Percentiles rank a stretch among this genome's conserved stretches.
phyloP scores from a whole-genome alignment of 2,888 invertebrate genomes.

The Uloborus plumipes region DNA sequence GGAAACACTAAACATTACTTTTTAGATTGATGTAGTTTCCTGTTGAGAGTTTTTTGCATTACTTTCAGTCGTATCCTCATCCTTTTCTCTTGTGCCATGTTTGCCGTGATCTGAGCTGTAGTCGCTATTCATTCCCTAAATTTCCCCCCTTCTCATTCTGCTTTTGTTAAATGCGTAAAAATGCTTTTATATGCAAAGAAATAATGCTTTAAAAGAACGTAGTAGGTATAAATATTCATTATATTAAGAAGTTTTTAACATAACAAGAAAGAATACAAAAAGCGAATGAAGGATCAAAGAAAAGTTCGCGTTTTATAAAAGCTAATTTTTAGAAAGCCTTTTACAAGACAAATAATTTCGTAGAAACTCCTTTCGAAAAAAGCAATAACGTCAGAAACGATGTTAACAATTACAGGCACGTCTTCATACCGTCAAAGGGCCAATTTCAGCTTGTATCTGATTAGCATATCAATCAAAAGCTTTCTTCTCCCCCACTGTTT shows the following conservation, averaged over 20 bases:
- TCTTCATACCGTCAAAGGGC: conserved; percentile 43
- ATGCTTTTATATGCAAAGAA: conserved; percentile 27
- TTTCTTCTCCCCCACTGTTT: conserved; percentile 19
- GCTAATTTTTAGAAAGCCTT: conserved; percentile 49
- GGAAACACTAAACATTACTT: too few relatives aligned
- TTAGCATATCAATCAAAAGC: conserved; percentile 54
- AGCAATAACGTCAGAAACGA: conserved; percentile 22
- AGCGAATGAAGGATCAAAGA: conserved; percentile 36
- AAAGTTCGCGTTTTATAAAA: conserved; percentile 39
- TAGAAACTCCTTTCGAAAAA: conserved; percentile 33
- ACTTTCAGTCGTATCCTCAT: too few relatives aligned
- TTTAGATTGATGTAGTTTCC: too few relatives aligned
- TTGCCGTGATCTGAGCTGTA: too few relatives aligned
- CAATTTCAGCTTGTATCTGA: conserved; percentile 45
- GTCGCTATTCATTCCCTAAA: too few relatives aligned
- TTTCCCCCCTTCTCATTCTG: background rate
- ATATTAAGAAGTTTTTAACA: conserved; percentile 28
- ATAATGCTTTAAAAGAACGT: background rate
- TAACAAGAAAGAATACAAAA: conserved; percentile 33
- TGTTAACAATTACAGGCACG: conserved; percentile 54
- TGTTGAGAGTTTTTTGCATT: too few relatives aligned
- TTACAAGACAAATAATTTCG: conserved; percentile 30
- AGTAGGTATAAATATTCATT: conserved; percentile 38
- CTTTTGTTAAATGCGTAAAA: conserved; percentile 13
- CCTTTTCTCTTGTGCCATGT: too few relatives aligned